Evolutionary conservation across 1,140 invertebrate genomes (phyloP).

Genomic region (Halesus radiatus): DNA sequence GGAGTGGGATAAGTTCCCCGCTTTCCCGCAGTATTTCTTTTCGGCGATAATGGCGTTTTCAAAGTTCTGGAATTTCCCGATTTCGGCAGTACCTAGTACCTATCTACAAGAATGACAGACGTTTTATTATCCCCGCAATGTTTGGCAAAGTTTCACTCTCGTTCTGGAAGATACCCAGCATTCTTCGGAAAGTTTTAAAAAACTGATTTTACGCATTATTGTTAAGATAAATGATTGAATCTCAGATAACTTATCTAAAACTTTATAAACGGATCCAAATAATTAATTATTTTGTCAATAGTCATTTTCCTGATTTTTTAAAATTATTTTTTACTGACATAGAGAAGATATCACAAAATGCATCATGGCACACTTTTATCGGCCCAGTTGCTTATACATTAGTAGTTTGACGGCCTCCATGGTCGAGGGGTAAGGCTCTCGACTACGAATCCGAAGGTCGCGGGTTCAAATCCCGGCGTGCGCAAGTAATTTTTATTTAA

Average conservation of each 20-base stretch:
- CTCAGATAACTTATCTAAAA: not conserved
- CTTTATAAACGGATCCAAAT: no score
- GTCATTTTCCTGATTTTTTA: no score
- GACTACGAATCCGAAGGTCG: no score
- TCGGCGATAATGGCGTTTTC: constrained; percentile 8
- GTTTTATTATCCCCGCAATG: constrained; percentile 19
- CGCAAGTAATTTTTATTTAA: no score
- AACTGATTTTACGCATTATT: not conserved
- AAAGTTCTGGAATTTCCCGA: constrained; percentile 31
- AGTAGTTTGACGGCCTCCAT: no score
- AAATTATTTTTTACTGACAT: no score
- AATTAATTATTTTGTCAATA: no score
- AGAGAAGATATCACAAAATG: no score
- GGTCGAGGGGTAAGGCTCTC: no score
- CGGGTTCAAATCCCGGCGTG: no score
- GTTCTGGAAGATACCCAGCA: constrained; percentile 33
- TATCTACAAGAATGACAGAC: constrained; percentile 11
- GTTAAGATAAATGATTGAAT: not conserved
- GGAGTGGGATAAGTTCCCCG: not conserved
- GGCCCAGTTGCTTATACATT: no score
- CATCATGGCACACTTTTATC: no score
- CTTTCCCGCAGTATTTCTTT: constrained; percentile 13
- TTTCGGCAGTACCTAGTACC: not conserved
- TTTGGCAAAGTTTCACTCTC: constrained; percentile 28
- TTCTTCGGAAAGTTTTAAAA: not conserved